Conservation (phyloP, 2,113 vertebrate species). For the Addax nasomaculatus region DNA sequence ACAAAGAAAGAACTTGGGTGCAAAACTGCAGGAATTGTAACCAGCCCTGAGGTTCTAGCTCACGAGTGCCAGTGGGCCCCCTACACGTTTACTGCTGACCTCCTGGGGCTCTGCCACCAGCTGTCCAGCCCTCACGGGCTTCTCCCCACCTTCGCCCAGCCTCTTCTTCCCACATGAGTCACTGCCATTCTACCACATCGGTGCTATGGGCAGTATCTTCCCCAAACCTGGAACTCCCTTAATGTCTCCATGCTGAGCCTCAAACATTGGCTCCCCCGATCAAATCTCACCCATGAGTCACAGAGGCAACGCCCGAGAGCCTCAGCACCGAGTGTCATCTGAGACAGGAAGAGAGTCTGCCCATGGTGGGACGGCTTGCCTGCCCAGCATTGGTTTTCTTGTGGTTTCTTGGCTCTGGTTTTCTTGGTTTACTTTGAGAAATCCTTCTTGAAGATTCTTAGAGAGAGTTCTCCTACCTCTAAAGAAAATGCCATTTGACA, state of each 20-base stretch:
- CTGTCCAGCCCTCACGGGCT: neutral
- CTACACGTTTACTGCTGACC: too few species aligned
- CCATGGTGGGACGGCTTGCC: neutral
- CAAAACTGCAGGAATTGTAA: neutral
- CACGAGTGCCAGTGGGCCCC: neutral
- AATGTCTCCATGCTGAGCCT: neutral
- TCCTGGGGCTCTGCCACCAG: neutral
- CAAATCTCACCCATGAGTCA: too few species aligned
- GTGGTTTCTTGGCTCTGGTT: neutral
- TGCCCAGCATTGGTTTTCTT: neutral
- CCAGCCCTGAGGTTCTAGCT: neutral
- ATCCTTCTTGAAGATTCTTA: neutral
- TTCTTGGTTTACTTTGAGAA: neutral
- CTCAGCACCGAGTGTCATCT: fast-evolving
- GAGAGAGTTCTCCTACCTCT: neutral
- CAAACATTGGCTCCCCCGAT: neutral
- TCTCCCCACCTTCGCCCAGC: neutral
- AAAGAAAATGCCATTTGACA: neutral
- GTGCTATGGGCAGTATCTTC: neutral
- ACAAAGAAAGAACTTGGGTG: neutral
- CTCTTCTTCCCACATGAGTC: neutral
- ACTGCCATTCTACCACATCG: neutral
- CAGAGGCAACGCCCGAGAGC: neutral
- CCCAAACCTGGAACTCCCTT: neutral
- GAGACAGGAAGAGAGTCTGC: neutral